Base-by-base conservation (phyloP, 2,113 vertebrate species). In the Danio rerio region DNA sequence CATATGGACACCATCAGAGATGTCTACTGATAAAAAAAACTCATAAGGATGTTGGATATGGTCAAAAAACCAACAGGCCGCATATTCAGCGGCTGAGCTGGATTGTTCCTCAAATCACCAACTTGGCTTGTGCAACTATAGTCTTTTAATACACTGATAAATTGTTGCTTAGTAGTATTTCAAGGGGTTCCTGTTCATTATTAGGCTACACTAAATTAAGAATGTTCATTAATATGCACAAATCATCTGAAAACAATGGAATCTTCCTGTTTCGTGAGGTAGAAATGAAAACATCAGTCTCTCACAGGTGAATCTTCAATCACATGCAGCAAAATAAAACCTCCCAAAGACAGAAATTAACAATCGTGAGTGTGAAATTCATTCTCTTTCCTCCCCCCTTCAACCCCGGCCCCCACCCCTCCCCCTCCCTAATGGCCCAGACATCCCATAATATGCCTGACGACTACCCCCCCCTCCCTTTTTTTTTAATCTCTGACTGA, bases 371-470 rank as follows among this genome's bases (percentile, higher is more conserved):
- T 84, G 90, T 87, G 89, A 90, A 89, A 88, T 82, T 86, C 83
- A 15, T 78, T 69, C 83, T 73, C 65, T 59, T 50, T 58, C 31
- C 62, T 45, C 56, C 73, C 16, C 50, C 63, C 7, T 74, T 79
- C 53, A 71, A 66, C 66, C 18, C 53, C 40, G 13, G 72, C 81
- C 77, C 85, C 68, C 8, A 81, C 88, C 90, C 92, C 87, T 92
- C 90, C 92, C 88, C 91, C 92, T 80, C 45, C 75, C 83, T 84
- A 84, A 90, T 89, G 90, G 89, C 89, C 74, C 86, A 78, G 73
- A 89, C 90, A 93, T 92, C 91, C 92, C 90, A 93, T 93, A 93
- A 93, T 93, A 92, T 86, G 85, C 87, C 83, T 45, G n/a, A 74
- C 72, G 49, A 63, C 73, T 84, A 62, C 43, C 70, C 11, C 78